Percentiles rank a stretch among this genome's conserved stretches.
phyloP scores from a whole-genome alignment of 2,888 invertebrate species.

The Ariolimax columbianus region DNA sequence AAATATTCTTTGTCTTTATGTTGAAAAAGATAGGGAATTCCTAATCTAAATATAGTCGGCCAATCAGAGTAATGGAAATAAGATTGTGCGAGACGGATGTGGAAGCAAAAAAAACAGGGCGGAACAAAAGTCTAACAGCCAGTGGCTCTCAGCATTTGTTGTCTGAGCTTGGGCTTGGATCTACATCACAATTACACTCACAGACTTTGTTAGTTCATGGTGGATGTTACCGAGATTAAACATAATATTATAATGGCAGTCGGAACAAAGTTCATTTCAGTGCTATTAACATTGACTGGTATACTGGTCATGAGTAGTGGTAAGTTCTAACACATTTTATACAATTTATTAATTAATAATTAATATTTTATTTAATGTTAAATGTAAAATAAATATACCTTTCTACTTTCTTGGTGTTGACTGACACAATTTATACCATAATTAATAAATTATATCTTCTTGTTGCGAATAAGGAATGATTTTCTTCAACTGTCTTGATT shows the following conservation, averaged over 20 bases:
- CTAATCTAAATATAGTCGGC: conserved; percentile 3
- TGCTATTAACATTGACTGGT: background rate
- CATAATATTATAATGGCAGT: background rate
- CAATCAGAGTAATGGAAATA: background rate
- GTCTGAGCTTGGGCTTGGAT: too few relatives aligned
- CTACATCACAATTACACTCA: too few relatives aligned
- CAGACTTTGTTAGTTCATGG: background rate
- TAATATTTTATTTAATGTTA: too few relatives aligned
- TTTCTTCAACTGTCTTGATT: too few relatives aligned
- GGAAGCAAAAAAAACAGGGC: background rate
- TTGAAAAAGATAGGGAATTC: background rate
- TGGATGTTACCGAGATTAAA: background rate
- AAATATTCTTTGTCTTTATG: too few relatives aligned
- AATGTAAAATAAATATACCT: too few relatives aligned
- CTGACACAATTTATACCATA: too few relatives aligned
- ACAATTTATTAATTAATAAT: too few relatives aligned
- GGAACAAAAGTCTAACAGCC: background rate
- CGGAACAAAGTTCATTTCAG: background rate
- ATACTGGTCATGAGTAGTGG: background rate
- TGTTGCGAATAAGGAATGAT: too few relatives aligned
- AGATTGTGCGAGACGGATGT: conserved; percentile 4
- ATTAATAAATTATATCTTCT: too few relatives aligned
- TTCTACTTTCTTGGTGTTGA: too few relatives aligned
- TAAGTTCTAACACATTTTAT: too few relatives aligned
- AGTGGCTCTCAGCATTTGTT: background rate